Base-by-base conservation (phyloP, 2,797 vertebrate species). In the Glossophaga mutica region DNA sequence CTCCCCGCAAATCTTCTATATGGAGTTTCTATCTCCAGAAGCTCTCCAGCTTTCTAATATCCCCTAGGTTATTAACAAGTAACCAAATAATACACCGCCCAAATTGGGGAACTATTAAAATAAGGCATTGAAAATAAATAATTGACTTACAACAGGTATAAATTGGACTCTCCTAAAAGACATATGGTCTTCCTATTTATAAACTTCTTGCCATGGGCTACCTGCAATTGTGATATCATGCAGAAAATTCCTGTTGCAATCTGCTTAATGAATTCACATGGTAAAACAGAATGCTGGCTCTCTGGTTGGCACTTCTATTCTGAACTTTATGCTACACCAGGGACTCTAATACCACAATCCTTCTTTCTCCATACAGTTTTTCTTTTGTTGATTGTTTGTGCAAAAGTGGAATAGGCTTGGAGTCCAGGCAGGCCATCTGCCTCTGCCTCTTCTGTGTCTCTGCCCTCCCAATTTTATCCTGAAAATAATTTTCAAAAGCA, bases 181-280 rank as follows among this genome's bases (percentile, higher is more conserved):
- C 46, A 87, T 90, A 93, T 62, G 44, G 77, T 74, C 73, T 88
- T 44, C 37, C 78, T 95, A 84, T 90, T 94, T 94, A 65, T 39
- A 62, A 90, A 81, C 78, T 81, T 73, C 74, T 90, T 91, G 32
- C 73, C 68, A 57, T n/a, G 39, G 71, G 82, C 85, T 74, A 87
- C 29, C 87, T 93, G 93, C 14, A 57, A 16, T 82, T 68, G 29
- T 87, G 74, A 81, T 82, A 37, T 70, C 86, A 65, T 86, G 37
- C 44, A 94, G 73, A 94, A 92, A 87, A 95, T 83, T 82, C 37
- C 92, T 88, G 59, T 86, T 90, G 68, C 11, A 91, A 78, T 79
- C 48, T 82, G 24, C 42, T 87, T 79, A 73, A 92, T 76, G 44
- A 37, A 44, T 81, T 88, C 87, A 93, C 21, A 50, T 1, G 39